Percentiles rank a stretch among this genome's conserved stretches.
Evolutionary conservation across 2,888 invertebrate species (phyloP).

Genomic region (Eupeodes luniger): DNA sequence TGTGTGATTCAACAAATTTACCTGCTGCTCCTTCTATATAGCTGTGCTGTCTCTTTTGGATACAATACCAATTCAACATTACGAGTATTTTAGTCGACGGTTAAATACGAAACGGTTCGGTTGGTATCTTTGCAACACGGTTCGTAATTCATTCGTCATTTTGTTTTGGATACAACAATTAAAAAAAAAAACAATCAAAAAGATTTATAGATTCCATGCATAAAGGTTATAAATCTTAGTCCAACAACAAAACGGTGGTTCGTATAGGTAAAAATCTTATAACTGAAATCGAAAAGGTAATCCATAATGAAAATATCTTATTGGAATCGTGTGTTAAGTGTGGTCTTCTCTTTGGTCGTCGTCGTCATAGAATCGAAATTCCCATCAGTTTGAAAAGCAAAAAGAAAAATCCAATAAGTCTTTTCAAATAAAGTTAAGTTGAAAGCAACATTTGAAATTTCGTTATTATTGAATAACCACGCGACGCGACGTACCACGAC

Average conservation of each 20-base stretch:
- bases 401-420: constrained; percentile 60
- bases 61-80: constrained; percentile 27
- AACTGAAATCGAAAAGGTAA: constrained; percentile 39
- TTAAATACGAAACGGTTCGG: constrained; percentile 73
- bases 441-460: constrained; percentile 42
- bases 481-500: constrained; percentile 5
- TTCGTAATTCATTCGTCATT: constrained; percentile 52
- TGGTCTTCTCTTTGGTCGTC: not conserved
- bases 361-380: not conserved
- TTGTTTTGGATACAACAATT: constrained; percentile 56
- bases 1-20: constrained; percentile 46
- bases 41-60: constrained; percentile 53
- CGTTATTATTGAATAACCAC: constrained; percentile 45
- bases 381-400: not conserved
- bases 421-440: constrained; percentile 41
- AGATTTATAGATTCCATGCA: constrained; percentile 33
- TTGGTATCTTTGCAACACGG: constrained; percentile 55
- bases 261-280: constrained; percentile 11
- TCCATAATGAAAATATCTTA: not conserved
- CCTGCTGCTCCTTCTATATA: constrained; percentile 48
- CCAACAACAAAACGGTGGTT: constrained; percentile 24
- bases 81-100: constrained; percentile 65
- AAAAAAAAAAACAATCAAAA: constrained; percentile 15
- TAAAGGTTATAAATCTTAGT: not conserved
- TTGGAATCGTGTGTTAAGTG: not conserved